Percentiles rank a stretch among this genome's conserved stretches.
These are phyloP conservation scores for Salvelinus namaycush DNA, from an alignment of 2,113 vertebrate species.

Conservation along the genomic window DNA sequence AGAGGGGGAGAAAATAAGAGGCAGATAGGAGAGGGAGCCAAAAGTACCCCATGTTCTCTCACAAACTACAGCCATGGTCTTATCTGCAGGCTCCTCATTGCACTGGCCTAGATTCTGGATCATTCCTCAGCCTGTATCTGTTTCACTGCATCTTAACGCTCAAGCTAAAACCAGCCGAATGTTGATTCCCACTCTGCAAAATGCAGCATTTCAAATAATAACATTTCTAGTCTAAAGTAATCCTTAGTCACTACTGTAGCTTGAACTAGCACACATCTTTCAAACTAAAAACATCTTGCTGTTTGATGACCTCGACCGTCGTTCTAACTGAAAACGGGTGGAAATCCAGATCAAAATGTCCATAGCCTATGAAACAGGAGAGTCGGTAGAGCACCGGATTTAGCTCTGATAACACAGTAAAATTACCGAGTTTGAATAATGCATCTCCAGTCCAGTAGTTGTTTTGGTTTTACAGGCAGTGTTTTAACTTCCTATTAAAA, in stretches of 20 bases:
- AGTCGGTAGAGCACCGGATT: neutral
- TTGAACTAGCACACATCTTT: neutral
- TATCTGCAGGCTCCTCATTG: neutral
- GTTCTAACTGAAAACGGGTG: constrained; percentile 7
- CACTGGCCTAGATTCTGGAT: neutral
- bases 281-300: neutral
- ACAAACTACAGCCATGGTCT: neutral
- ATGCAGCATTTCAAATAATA: neutral
- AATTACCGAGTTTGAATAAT: neutral
- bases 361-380: constrained; percentile 12
- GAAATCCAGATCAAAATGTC: constrained; percentile 4
- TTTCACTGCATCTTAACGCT: neutral
- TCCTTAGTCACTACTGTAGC: too few relatives aligned
- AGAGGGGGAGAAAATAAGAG: constrained; percentile 8
- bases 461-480: neutral
- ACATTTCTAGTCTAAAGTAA: neutral
- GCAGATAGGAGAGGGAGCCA: constrained; percentile 2
- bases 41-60: constrained; percentile 33
- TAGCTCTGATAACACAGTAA: neutral
- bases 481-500: neutral
- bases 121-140: neutral
- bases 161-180: neutral
- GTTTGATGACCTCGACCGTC: neutral
- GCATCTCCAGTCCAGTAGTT: neutral
- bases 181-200: neutral